These are phyloP conservation scores for Sebastolobus altivelis DNA, from an alignment of 2,797 vertebrate genomes.

Conservation along the genomic window DNA sequence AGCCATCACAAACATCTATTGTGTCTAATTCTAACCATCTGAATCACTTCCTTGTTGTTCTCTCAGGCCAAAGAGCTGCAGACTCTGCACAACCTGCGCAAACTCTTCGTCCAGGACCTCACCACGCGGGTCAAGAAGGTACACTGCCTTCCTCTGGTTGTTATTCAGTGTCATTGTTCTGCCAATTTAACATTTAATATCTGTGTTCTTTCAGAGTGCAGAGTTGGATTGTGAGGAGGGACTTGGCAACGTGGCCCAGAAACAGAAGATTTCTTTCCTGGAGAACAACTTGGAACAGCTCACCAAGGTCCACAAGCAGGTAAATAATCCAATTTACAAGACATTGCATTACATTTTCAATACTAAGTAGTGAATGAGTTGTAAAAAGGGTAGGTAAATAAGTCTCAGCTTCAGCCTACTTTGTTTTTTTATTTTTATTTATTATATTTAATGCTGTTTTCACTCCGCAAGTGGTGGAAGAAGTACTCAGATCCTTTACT, in stretches of 20 bases:
- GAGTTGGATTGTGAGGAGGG: conserved; percentile 92
- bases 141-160: background rate
- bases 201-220: conserved; percentile 83
- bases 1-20: background rate
- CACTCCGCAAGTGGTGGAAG: background rate
- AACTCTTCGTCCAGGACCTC: conserved; percentile 93
- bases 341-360: no score
- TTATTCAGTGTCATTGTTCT: background rate
- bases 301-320: conserved; percentile 95
- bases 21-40: background rate
- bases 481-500: background rate
- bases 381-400: no score
- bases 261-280: conserved; percentile 96
- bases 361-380: no score
- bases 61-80: conserved; percentile 92
- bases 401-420: no score
- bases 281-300: conserved; percentile 97
- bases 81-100: conserved; percentile 93
- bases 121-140: conserved; percentile 93
- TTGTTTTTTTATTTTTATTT: no score
- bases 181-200: background rate
- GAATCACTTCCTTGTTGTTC: background rate
- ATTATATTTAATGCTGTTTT: background rate
- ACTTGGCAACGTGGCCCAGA: conserved; percentile 90
- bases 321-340: conserved; percentile 19